Evolutionary conservation across 2,797 vertebrate genomes (phyloP), one percentile per base, ranked within the genome.

Genomic region (Glossophaga mutica): DNA sequence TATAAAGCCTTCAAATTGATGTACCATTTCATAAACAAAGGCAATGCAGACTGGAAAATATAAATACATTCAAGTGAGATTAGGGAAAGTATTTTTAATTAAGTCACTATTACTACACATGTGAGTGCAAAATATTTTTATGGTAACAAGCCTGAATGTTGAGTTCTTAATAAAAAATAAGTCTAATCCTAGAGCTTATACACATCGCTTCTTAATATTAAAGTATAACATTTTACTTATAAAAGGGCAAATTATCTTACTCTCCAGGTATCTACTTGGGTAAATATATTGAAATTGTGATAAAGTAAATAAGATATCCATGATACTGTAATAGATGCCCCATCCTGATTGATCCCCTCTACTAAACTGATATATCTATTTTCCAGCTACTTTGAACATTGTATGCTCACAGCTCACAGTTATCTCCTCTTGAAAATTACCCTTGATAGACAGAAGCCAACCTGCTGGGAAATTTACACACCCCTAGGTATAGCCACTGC

Each of bases 11-110:
- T 93, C n/a, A 76, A 83, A 78, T 3, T 71, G 19, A 85, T 89
- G 55, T 34, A 89, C 32, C n/a, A 62, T 79, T 87, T 94, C 59
- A 90, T 26, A 42, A 92, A 95, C 88, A 91, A 96, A 97, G 91
- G 26, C 55, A 83, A 83, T 26, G 76, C 52, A 57, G 67, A 74
- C 24, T 90, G 12, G 26, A 94, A 89, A 78, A 95, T 90, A n/a
- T 90, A 71, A 96, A 81, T 93, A 90, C 48, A 94, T 93, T 95
- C 39, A 92, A 94, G 86, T 92, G 50, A 94, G 59, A 77, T 86
- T 81, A 65, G 12, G 32, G 71, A 79, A 91, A 79, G 32, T 32
- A 91, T 59, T 95, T 94, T 94, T 96, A 92, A 95, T 78, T 87
- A 87, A 97, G 89, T 91, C 91, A 95, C 42, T 86, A 78, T 85